Base-by-base conservation (phyloP, 2,888 invertebrate genomes). In the Harpalus rufipes region DNA sequence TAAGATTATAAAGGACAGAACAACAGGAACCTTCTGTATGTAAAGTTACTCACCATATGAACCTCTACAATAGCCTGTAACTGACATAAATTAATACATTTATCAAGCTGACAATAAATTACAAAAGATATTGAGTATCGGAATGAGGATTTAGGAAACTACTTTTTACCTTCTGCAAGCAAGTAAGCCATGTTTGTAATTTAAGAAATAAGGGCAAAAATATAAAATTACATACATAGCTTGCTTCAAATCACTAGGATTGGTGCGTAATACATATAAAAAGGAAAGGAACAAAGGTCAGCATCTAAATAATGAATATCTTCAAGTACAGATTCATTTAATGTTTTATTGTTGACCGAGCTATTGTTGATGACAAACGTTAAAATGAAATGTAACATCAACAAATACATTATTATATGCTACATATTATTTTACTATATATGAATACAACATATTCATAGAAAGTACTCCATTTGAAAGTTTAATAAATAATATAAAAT, bases 361-460 rank as follows among this genome's bases (percentile, higher is more conserved):
- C 44, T 78, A 14, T 76, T 78, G 65, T 68, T 76, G 65, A 78
- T 84, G 82, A 84, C 80, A 86, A 74, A 85, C 82, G 65, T 86
- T 86, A 82, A 80, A 86, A 84, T 86, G 79, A 85, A 78, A 85
- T 81, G 74, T 79, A 85, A 81, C 56, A 32, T 81, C 61, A 80
- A 76, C 16, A 44, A 83, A 63, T 81, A 79, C 85, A 84, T 85
- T 80, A 87, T 87, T 84, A 87, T 86, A 86, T 87, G 85, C 86
- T 86, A 85, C 76, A 86, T 84, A 85, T 86, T 84, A 82, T 81
- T 84, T 78, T 86, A 84, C 72, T 74, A 74, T 86, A 86, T 68
- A 84, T 84, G 85, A 58, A 85, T 59, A 85, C 32, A 91, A 91
- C 85, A 87, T 58, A 68, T 76, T 56, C 80, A 81, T 81, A 81